Percentiles rank a stretch among this genome's conserved stretches.
Conservation (phyloP, 2,113 vertebrate species). For the Hippocampus mohnikei region DNA sequence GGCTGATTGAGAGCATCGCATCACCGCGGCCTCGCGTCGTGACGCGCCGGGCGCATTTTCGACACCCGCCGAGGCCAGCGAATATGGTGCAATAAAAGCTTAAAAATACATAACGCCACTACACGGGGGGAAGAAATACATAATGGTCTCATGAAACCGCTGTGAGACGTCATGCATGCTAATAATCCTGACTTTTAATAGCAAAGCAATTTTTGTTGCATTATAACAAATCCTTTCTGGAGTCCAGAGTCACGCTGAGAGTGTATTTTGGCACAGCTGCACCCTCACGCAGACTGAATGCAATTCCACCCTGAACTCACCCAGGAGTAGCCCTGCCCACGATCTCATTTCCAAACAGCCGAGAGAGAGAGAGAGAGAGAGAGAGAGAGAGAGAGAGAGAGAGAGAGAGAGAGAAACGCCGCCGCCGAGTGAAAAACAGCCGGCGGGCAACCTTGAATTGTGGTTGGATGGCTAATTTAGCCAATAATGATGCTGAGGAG, state of each 20-base stretch:
- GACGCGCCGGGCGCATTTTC: neutral
- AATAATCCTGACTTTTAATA: neutral
- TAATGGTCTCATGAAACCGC: neutral
- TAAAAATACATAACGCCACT: neutral
- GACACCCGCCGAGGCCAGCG: neutral
- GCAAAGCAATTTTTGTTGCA: slow-evolving; percentile 1
- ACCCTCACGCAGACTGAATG: slow-evolving; percentile 13
- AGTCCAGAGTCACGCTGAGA: neutral
- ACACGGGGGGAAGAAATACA: neutral
- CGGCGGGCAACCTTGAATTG: slow-evolving; percentile 30
- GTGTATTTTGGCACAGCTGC: neutral
- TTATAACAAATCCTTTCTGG: neutral
- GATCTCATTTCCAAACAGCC: slow-evolving; percentile 41
- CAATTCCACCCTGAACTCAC: slow-evolving; percentile 2
- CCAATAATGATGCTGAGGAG: slow-evolving; percentile 64
- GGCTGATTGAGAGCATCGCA: neutral
- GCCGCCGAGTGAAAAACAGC: slow-evolving; percentile 44
- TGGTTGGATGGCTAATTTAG: slow-evolving; percentile 56
- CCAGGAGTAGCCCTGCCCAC: slow-evolving; percentile 11
- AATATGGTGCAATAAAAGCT: neutral
- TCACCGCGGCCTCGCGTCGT: neutral
- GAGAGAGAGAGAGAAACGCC: slow-evolving; percentile 11
- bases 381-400: too few species aligned
- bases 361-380: too few species aligned
- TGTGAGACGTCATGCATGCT: neutral